Conservation (phyloP, 2,888 invertebrate species). For the Agrypnus murinus region DNA sequence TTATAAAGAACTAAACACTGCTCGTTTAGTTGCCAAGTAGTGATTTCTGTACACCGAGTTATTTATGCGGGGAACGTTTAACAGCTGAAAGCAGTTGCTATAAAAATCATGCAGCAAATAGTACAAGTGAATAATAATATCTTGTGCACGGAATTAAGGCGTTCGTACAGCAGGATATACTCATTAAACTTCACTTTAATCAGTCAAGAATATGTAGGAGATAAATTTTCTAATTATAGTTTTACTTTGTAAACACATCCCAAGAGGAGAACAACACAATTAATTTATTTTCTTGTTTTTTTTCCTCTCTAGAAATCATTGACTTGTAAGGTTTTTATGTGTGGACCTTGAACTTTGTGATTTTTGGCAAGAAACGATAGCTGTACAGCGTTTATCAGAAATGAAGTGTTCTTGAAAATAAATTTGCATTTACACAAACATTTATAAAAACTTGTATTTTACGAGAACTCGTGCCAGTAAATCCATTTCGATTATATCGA, state of each 20-base stretch:
- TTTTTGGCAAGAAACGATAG: no score
- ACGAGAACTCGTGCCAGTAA: no score
- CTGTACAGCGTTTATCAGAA: no score
- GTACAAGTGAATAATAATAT: constrained; percentile 30
- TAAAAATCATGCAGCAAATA: constrained; percentile 21
- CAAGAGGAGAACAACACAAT: no score
- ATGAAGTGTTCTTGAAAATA: no score
- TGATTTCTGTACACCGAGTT: constrained; percentile 30
- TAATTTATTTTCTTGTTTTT: no score
- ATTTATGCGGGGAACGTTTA: constrained; percentile 29
- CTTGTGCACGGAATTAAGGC: constrained; percentile 23
- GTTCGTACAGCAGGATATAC: constrained; percentile 17
- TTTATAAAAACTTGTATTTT: no score
- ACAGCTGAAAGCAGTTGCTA: constrained; percentile 13
- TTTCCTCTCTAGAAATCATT: no score
- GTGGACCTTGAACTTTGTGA: no score
- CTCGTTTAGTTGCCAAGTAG: constrained; percentile 30
- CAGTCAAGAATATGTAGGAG: constrained; percentile 20
- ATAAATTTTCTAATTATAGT: constrained; percentile 7
- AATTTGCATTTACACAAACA: no score
- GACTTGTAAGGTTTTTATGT: no score
- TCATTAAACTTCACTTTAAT: constrained; percentile 19
- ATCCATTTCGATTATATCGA: no score
- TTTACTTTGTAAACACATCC: background rate
- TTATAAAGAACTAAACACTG: constrained; percentile 25